Conservation (phyloP, 2,888 invertebrate species). For the Nycteola revayana region DNA sequence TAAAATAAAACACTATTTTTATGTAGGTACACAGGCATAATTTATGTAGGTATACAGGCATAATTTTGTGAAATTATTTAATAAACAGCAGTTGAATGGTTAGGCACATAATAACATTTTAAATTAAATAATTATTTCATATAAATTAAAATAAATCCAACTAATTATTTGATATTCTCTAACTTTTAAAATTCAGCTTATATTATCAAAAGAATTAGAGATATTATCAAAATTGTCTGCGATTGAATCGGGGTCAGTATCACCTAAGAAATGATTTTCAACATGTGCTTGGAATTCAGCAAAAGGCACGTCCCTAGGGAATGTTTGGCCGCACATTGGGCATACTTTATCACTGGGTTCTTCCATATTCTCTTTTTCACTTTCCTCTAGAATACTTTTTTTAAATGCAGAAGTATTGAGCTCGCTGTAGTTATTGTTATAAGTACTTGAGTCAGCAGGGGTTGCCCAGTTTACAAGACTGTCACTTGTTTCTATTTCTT, state of each 20-base stretch:
- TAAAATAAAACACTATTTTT: no score
- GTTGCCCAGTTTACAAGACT: conserved; percentile 75
- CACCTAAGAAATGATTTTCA: conserved; percentile 87
- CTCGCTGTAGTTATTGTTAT: conserved; percentile 61
- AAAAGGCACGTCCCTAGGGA: conserved; percentile 81
- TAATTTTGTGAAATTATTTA: no score
- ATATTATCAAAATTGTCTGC: conserved; percentile 79
- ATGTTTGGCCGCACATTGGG: conserved; percentile 88
- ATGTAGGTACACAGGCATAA: no score
- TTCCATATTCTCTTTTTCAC: conserved; percentile 36
- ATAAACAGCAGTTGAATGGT: no score
- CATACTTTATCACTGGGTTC: conserved; percentile 83
- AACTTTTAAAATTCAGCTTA: no score
- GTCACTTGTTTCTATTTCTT: conserved; percentile 75
- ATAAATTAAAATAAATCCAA: no score
- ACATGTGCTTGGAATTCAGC: conserved; percentile 88
- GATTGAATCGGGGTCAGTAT: conserved; percentile 76
- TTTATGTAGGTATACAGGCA: no score
- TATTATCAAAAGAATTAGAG: conserved; percentile 64
- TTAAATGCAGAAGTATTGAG: conserved; percentile 54
- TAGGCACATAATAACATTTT: no score
- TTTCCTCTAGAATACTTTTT: conserved; percentile 43
- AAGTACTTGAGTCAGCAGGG: conserved; percentile 65
- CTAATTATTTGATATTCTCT: no score
- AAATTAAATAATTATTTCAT: no score